Evolutionary conservation across 1,140 invertebrate genomes (phyloP).

Genomic region (Drosophila nigromelanica): DNA sequence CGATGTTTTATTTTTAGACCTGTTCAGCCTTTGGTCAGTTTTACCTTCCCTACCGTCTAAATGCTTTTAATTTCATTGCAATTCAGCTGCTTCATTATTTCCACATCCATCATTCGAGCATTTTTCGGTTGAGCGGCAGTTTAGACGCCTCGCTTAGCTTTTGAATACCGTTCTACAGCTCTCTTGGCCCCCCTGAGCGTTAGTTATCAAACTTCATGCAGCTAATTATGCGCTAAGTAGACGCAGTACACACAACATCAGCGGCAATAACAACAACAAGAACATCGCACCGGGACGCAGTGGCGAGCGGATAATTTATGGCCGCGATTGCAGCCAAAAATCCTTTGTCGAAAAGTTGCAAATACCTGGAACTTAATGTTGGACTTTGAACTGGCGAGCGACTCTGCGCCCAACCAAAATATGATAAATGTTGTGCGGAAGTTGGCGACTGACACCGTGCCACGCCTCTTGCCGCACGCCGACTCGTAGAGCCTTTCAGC

Average conservation of each 20-base stretch:
- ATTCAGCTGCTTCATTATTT: conserved; percentile 58
- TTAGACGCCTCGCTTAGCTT: conserved; percentile 31
- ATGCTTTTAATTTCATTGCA: conserved; percentile 15
- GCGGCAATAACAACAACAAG: conserved; percentile 25
- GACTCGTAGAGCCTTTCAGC: neutral
- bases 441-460: conserved; percentile 38
- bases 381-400: conserved; percentile 72
- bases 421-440: conserved; percentile 81
- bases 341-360: conserved; percentile 82
- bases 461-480: conserved; percentile 7
- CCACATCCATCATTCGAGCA: conserved; percentile 69
- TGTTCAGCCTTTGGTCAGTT: neutral
- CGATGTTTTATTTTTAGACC: no score
- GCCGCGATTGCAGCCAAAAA: conserved; percentile 79
- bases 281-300: conserved; percentile 3
- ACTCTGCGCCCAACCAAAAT: conserved; percentile 50
- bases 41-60: neutral
- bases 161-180: neutral
- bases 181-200: conserved; percentile 22
- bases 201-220: conserved; percentile 68
- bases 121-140: conserved; percentile 58
- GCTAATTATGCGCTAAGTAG: conserved; percentile 83
- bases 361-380: conserved; percentile 81
- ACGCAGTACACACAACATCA: conserved; percentile 44
- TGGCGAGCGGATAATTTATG: conserved; percentile 66